phyloP scores from a whole-genome alignment of 2,797 vertebrate species.

The Trachurus trachurus region DNA sequence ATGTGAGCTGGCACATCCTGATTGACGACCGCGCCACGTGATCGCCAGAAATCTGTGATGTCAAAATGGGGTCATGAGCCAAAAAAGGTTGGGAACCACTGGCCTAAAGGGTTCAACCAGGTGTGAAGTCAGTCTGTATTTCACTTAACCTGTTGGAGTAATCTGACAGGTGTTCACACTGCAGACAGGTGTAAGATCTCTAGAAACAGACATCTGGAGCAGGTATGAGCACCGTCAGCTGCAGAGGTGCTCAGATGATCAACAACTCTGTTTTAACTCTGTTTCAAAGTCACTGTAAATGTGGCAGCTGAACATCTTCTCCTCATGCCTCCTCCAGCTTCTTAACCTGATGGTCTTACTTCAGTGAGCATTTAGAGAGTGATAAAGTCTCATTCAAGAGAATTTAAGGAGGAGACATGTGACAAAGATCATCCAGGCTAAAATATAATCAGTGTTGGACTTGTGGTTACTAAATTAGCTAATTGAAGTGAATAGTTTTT shows the following conservation, averaged over 20 bases:
- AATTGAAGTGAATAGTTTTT: no score
- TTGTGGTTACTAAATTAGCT: not conserved
- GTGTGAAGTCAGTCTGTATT: not conserved
- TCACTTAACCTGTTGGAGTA: not conserved
- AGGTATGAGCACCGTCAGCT: no score
- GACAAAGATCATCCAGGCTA: conserved; percentile 20
- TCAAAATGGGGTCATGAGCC: no score
- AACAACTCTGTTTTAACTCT: not conserved
- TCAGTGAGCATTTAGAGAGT: conserved; percentile 10
- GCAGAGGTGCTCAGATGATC: no score
- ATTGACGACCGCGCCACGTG: no score
- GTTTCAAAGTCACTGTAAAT: not conserved
- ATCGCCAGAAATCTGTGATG: no score
- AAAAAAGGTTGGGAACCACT: no score
- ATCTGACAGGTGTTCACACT: not conserved
- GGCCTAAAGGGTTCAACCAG: no score
- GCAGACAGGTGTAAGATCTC: not conserved
- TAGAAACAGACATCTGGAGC: not conserved
- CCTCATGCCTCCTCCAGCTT: conserved; percentile 18
- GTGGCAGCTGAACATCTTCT: not conserved
- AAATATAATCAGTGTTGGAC: conserved; percentile 4
- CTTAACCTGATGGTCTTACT: conserved; percentile 2
- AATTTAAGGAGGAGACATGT: conserved; percentile 38
- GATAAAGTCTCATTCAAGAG: conserved; percentile 24
- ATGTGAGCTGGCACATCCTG: no score